Conservation (phyloP, 2,113 vertebrate genomes). For the Trachemys scripta region DNA sequence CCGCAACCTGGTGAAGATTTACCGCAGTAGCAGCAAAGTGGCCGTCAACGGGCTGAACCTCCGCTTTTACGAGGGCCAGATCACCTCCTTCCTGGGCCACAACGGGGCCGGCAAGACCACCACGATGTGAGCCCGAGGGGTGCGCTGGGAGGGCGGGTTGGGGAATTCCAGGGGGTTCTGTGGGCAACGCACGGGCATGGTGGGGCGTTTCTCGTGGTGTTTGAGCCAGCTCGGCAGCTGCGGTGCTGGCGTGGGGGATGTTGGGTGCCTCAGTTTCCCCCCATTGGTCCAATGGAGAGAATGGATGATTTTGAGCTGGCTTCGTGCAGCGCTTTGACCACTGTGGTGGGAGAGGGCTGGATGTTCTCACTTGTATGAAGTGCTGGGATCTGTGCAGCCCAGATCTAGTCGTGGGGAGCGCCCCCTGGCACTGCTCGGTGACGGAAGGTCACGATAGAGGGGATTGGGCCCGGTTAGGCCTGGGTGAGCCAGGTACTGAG, state of each 20-base stretch:
- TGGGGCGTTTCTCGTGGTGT: neutral
- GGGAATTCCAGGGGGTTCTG: no score
- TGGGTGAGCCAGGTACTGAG: neutral
- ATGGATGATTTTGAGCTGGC: neutral
- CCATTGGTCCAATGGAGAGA: neutral
- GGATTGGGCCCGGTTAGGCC: no score
- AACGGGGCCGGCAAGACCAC: constrained; percentile 94
- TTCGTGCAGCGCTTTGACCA: neutral
- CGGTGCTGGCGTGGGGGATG: fast-evolving
- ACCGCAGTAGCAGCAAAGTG: constrained; percentile 80
- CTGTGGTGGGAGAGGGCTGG: neutral
- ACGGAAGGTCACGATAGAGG: neutral
- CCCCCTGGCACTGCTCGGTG: no score
- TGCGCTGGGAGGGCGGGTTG: fast-evolving
- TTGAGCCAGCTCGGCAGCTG: no score
- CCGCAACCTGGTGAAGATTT: constrained; percentile 88
- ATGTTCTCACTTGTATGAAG: neutral
- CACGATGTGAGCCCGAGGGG: constrained; percentile 84
- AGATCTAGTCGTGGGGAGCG: neutral
- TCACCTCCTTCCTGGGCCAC: constrained; percentile 93
- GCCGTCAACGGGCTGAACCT: constrained; percentile 89
- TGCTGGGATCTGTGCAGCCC: neutral
- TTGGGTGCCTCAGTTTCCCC: neutral
- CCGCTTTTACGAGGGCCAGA: constrained; percentile 91
- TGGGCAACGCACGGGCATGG: no score